These are phyloP conservation scores for Toxonevra muliebris DNA, from an alignment of 2,888 invertebrate species.

Conservation along the genomic window DNA sequence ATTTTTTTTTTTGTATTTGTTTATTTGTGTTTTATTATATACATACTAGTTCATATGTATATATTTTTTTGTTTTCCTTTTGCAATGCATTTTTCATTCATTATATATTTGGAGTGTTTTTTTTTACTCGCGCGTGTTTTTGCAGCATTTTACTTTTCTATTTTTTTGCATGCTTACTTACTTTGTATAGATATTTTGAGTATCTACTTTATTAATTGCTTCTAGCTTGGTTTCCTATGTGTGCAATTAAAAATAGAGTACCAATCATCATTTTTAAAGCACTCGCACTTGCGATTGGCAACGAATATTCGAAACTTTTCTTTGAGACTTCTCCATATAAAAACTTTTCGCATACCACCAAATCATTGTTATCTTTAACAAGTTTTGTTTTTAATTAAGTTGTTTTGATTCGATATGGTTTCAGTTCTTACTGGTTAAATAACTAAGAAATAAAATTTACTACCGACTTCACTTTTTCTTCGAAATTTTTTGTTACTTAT, in stretches of 20 bases:
- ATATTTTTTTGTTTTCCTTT: not conserved
- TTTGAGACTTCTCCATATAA: no score
- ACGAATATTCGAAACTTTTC: no score
- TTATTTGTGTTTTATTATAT: not conserved
- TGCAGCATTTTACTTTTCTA: constrained; percentile 9
- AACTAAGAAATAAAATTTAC: not conserved
- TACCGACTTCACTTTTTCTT: no score
- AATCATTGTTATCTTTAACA: not conserved
- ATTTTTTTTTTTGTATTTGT: not conserved
- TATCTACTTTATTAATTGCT: not conserved
- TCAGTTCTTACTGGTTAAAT: not conserved
- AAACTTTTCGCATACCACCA: no score
- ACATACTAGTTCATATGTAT: constrained; percentile 7
- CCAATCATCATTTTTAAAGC: no score
- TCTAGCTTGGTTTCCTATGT: not conserved
- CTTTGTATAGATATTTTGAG: constrained; percentile 1
- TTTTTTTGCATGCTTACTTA: not conserved
- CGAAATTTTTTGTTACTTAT: no score
- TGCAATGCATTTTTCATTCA: constrained; percentile 19
- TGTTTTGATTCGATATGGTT: not conserved
- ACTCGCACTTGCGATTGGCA: no score
- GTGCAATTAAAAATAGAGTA: not conserved
- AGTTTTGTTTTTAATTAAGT: not conserved
- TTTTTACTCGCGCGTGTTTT: constrained; percentile 19
- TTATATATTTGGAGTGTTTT: not conserved